A percentile compares a stretch with the other conserved stretches of the same genome.
These are phyloP conservation scores for Tetragonisca angustula DNA, from an alignment of 2,888 invertebrate genomes.

Conservation along the genomic window DNA sequence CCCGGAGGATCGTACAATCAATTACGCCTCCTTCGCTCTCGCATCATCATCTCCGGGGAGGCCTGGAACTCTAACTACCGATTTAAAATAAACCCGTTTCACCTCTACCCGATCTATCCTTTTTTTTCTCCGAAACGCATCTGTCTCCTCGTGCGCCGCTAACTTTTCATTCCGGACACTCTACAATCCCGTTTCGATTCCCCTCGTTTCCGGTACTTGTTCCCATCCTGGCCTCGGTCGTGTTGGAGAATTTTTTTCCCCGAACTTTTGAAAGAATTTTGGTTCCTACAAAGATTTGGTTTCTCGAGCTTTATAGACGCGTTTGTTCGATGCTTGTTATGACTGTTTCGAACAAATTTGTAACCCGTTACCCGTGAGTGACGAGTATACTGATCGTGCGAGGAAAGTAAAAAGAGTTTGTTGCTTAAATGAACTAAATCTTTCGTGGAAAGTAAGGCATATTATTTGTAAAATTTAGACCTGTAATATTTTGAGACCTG, in stretches of 20 bases:
- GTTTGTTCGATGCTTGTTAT: too few species aligned
- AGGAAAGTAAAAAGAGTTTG: too few species aligned
- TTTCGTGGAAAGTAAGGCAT: too few species aligned
- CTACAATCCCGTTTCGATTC: not conserved
- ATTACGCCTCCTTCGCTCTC: conserved; percentile 82
- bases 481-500: too few species aligned
- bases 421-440: too few species aligned
- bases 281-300: too few species aligned
- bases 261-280: not conserved
- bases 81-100: conserved; percentile 81
- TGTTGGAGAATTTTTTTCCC: not conserved
- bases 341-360: too few species aligned
- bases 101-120: conserved; percentile 32
- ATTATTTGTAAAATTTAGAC: too few species aligned
- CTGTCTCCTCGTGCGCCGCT: conserved; percentile 28
- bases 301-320: too few species aligned
- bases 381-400: too few species aligned
- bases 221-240: not conserved
- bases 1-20: conserved; percentile 83
- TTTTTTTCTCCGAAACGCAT: conserved; percentile 28
- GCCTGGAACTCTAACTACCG: conserved; percentile 80
- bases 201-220: conserved; percentile 8
- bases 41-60: conserved; percentile 83
- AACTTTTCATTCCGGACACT: conserved; percentile 32
- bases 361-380: too few species aligned